Percentiles rank a stretch among this genome's conserved stretches.
Evolutionary conservation across 2,888 invertebrate genomes (phyloP).

Genomic region (Sicus ferrugineus): DNA sequence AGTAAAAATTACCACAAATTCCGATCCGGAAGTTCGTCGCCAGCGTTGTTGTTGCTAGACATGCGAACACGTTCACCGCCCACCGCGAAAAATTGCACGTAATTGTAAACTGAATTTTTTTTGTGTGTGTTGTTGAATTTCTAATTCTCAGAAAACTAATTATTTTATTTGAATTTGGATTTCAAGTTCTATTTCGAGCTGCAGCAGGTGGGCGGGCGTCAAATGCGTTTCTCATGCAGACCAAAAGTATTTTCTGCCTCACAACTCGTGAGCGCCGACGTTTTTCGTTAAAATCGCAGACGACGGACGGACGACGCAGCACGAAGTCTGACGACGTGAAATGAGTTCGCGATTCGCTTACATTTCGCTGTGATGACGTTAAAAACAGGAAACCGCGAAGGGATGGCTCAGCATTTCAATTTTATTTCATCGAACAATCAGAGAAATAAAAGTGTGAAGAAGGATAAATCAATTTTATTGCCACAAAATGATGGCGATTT

Average conservation of each 20-base stretch:
- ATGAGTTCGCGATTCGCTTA: slow-evolving; percentile 4
- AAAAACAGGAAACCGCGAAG: neutral
- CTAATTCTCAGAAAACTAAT: neutral
- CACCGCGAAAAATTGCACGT: neutral
- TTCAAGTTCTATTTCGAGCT: neutral
- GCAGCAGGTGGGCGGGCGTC: no score
- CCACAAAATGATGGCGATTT: neutral
- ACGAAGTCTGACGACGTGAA: slow-evolving; percentile 5
- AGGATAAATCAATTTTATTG: neutral
- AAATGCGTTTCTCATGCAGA: no score
- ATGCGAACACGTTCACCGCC: neutral
- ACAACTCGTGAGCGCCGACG: neutral
- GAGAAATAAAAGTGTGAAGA: neutral
- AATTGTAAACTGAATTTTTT: neutral
- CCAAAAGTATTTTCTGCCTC: neutral
- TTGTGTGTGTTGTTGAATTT: neutral
- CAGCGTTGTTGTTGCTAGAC: neutral
- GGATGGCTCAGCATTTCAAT: neutral
- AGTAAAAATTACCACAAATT: neutral
- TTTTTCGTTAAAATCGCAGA: slow-evolving; percentile 7
- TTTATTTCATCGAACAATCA: neutral
- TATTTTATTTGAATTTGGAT: neutral
- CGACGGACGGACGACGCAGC: no score
- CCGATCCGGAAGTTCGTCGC: neutral
- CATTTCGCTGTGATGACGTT: neutral